A percentile compares a stretch with the other conserved stretches of the same genome.
These are phyloP conservation scores for Arctocebus calabarensis DNA, from an alignment of 2,797 vertebrate species.

Conservation along the genomic window DNA sequence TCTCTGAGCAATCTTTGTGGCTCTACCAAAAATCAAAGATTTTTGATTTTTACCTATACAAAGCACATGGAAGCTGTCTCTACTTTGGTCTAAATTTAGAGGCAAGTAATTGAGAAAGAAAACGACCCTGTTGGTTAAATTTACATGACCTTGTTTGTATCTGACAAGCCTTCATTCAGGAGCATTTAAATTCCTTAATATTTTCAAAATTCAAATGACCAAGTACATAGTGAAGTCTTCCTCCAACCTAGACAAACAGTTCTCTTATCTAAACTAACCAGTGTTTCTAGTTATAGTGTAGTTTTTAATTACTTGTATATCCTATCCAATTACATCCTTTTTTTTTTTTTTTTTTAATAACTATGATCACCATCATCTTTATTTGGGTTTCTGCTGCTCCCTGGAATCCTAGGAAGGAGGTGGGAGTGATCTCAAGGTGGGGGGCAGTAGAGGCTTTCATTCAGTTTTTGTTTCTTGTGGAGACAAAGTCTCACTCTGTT, in stretches of 20 bases:
- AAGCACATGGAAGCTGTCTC: conserved; percentile 8
- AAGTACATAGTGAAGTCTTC: background rate
- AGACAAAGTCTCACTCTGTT: too few species aligned
- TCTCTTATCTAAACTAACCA: conserved; percentile 37
- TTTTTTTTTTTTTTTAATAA: too few species aligned
- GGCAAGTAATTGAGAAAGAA: conserved; percentile 50
- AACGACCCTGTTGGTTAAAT: conserved; percentile 1
- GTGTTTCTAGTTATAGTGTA: conserved; percentile 13
- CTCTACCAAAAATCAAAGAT: conserved; percentile 57
- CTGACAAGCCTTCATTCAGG: background rate
- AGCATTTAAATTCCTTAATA: conserved; percentile 50
- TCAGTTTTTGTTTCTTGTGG: too few species aligned
- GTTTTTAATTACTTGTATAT: conserved; percentile 40
- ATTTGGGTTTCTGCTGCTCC: too few species aligned
- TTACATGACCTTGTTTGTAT: background rate
- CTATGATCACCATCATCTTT: too few species aligned
- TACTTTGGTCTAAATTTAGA: conserved; percentile 49
- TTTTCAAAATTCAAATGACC: conserved; percentile 52
- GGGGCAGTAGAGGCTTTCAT: too few species aligned
- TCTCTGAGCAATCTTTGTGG: conserved; percentile 26
- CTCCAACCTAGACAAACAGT: background rate
- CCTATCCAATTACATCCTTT: background rate
- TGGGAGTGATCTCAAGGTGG: too few species aligned
- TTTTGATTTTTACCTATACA: conserved; percentile 55
- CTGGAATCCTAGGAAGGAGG: too few species aligned